These are phyloP conservation scores for Coreius guichenoti DNA, from an alignment of 2,797 vertebrate genomes.

Conservation along the genomic window DNA sequence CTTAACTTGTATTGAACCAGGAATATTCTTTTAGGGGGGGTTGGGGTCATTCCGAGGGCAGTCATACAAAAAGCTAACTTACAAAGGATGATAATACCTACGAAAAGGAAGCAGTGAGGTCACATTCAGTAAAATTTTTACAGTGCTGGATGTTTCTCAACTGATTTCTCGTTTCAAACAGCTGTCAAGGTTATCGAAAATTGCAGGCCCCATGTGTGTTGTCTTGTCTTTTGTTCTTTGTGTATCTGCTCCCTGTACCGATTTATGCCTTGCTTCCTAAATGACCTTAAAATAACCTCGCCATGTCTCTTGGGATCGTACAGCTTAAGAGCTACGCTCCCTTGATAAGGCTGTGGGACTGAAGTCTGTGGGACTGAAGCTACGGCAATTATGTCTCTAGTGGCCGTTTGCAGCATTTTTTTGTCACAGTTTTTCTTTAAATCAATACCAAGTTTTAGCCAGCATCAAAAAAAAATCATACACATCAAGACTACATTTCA, in stretches of 20 bases:
- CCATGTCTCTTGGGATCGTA: constrained; percentile 34
- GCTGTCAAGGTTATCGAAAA: constrained; percentile 47
- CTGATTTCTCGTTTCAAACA: constrained; percentile 26
- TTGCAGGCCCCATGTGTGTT: constrained; percentile 33
- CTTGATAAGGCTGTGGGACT: constrained; percentile 54
- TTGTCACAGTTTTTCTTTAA: constrained; percentile 13
- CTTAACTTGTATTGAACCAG: neutral
- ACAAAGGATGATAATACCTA: constrained; percentile 6
- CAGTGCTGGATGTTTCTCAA: constrained; percentile 10
- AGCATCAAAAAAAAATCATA: neutral
- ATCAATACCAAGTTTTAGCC: neutral
- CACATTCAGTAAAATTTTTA: neutral
- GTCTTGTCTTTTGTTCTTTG: constrained; percentile 40
- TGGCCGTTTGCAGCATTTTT: neutral
- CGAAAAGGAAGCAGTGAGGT: constrained; percentile 29
- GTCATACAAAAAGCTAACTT: neutral
- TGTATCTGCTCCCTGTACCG: constrained; percentile 23
- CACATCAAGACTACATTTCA: neutral
- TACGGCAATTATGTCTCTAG: neutral
- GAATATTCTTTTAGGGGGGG: neutral
- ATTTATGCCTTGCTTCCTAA: constrained; percentile 36
- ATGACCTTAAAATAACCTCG: constrained; percentile 46
- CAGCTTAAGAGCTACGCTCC: constrained; percentile 31
- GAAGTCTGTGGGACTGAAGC: neutral
- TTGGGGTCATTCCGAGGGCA: neutral